Conservation (phyloP, 2,113 vertebrate species). For the Pongo pygmaeus region DNA sequence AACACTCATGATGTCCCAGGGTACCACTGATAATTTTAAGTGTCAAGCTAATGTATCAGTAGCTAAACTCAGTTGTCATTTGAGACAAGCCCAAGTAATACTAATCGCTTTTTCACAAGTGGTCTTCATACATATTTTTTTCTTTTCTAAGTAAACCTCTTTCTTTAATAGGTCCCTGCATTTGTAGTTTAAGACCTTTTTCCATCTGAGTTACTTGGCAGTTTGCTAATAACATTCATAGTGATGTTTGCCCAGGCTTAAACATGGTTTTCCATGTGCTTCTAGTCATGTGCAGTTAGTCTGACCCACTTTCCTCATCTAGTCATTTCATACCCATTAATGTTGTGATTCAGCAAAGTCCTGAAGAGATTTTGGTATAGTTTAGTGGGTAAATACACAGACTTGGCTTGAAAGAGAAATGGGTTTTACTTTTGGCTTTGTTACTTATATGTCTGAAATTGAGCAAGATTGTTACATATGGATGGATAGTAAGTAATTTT, state of each 20-base stretch:
- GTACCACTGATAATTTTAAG: neutral
- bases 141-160: neutral
- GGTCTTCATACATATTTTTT: neutral
- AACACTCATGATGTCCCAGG: neutral
- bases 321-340: neutral
- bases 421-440: neutral
- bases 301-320: neutral
- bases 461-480: neutral
- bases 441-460: neutral
- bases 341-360: neutral
- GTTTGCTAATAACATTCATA: neutral
- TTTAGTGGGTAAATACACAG: neutral
- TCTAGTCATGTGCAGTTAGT: neutral
- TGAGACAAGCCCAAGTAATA: neutral
- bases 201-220: neutral
- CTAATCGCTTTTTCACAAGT: neutral
- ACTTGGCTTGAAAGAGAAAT: neutral
- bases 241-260: neutral
- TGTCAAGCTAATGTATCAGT: neutral
- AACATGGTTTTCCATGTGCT: neutral
- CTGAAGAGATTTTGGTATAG: neutral
- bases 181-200: neutral
- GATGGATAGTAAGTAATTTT: neutral
- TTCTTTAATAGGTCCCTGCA: neutral
- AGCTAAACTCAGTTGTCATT: neutral